Percentiles rank a stretch among this genome's conserved stretches.
These are phyloP conservation scores for Bambusicola thoracicus DNA, from an alignment of 2,113 vertebrate species.

Conservation along the genomic window DNA sequence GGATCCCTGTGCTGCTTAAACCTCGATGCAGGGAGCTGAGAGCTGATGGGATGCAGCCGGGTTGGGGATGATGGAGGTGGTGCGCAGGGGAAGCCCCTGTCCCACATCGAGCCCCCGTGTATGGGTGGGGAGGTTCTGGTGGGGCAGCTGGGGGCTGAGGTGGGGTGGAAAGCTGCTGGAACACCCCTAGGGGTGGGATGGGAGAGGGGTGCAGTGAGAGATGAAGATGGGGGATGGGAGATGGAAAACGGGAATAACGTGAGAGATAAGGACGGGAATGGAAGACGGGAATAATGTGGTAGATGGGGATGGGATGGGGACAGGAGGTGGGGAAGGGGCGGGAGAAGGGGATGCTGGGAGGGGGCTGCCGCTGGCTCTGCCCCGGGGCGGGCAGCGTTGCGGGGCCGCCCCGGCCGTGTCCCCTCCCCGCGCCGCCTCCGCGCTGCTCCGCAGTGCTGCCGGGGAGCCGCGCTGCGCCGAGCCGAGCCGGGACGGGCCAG, in stretches of 20 bases:
- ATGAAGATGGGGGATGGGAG: background rate
- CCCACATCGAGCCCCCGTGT: fast-evolving
- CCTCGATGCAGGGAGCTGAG: fast-evolving
- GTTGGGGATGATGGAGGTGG: background rate
- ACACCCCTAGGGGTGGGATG: background rate
- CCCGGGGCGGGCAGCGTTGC: background rate
- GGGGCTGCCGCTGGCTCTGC: background rate
- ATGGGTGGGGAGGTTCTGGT: background rate
- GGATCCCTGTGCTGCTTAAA: background rate
- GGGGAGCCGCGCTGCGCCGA: conserved; percentile 16
- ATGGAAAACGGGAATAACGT: too few relatives aligned
- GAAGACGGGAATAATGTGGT: background rate
- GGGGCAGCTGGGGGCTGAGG: background rate
- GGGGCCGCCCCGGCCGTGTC: background rate
- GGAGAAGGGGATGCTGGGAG: background rate
- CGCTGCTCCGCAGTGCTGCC: conserved; percentile 16
- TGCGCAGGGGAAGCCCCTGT: fast-evolving
- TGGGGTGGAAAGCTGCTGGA: background rate
- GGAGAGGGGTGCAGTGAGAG: background rate
- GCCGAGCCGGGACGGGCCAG: background rate
- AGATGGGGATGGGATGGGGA: background rate
- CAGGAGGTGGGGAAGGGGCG: background rate
- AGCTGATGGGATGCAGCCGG: background rate
- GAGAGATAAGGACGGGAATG: background rate
- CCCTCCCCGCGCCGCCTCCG: background rate